phyloP scores from a whole-genome alignment of 1,140 invertebrate genomes.

The Achatina immaculata region DNA sequence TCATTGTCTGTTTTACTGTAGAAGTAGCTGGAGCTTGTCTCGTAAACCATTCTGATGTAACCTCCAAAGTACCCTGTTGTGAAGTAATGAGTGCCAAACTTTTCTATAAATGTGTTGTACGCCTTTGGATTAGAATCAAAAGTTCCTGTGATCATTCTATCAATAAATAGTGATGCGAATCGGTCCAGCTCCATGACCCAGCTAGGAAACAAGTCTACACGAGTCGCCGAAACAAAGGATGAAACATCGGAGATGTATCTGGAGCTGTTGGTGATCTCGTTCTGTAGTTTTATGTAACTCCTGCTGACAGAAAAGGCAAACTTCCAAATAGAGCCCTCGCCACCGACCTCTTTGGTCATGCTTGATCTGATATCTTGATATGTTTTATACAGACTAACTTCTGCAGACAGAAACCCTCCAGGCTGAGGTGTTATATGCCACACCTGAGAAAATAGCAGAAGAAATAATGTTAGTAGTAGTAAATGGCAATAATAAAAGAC shows the following conservation, averaged over 20 bases:
- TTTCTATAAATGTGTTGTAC: slow-evolving; percentile 38
- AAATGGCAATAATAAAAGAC: too few relatives aligned
- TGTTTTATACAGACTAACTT: slow-evolving; percentile 32
- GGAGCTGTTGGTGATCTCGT: slow-evolving; percentile 31
- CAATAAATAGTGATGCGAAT: not conserved
- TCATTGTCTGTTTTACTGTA: not conserved
- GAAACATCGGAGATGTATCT: slow-evolving; percentile 28
- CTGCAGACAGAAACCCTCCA: slow-evolving; percentile 31
- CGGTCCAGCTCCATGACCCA: slow-evolving; percentile 18
- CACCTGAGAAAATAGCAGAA: slow-evolving; percentile 11
- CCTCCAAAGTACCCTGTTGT: slow-evolving; percentile 38
- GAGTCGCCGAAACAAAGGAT: slow-evolving; percentile 17
- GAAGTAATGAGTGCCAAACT: slow-evolving; percentile 45
- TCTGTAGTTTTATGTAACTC: slow-evolving; percentile 34
- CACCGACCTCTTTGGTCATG: slow-evolving; percentile 10
- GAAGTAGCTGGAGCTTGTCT: slow-evolving; percentile 33
- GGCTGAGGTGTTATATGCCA: slow-evolving; percentile 34
- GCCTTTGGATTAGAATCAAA: slow-evolving; percentile 3
- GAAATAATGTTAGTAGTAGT: too few relatives aligned
- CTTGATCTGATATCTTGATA: slow-evolving; percentile 18
- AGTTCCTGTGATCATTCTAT: not conserved
- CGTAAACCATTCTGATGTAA: slow-evolving; percentile 9
- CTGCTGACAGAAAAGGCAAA: slow-evolving; percentile 42
- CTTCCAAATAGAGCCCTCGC: not conserved
- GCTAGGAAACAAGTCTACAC: slow-evolving; percentile 1